Conservation (phyloP, 2,888 invertebrate genomes). For the Fabriciana adippe region DNA sequence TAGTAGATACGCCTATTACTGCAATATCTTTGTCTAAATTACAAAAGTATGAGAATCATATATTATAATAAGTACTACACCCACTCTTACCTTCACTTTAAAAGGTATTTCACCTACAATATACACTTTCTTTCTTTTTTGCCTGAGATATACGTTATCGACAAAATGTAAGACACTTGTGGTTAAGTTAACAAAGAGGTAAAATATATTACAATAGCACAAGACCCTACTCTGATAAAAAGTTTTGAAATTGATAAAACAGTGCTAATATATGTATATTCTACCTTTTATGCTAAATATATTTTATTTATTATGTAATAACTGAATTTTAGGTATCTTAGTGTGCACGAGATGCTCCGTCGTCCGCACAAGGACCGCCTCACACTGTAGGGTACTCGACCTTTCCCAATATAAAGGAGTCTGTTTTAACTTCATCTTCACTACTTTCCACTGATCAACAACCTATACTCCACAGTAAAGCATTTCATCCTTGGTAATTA, state of each 20-base stretch:
- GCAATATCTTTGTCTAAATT: too few species aligned
- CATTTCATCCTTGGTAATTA: background rate
- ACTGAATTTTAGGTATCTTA: constrained; percentile 34
- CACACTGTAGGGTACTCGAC: constrained; percentile 72
- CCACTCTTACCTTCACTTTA: background rate
- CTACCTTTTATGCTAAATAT: constrained; percentile 1
- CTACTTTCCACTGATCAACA: constrained; percentile 59
- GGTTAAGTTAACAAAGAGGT: constrained; percentile 7
- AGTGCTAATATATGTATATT: background rate
- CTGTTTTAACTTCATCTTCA: constrained; percentile 75
- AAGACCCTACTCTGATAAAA: background rate
- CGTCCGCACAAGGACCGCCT: constrained; percentile 60
- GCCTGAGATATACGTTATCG: constrained; percentile 8
- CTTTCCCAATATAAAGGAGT: constrained; percentile 76
- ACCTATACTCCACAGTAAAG: constrained; percentile 22
- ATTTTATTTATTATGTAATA: background rate
- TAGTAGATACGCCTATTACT: too few species aligned
- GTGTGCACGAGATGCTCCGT: constrained; percentile 61
- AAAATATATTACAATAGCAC: constrained; percentile 15
- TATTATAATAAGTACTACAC: background rate
- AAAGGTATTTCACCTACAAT: constrained; percentile 1
- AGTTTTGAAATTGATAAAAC: constrained; percentile 8
- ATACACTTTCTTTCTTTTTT: background rate
- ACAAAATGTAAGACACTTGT: constrained; percentile 9
- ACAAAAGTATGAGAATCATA: too few species aligned